Percentiles rank a stretch among this genome's conserved stretches.
phyloP scores from a whole-genome alignment of 2,888 invertebrate genomes.

The Parnassius mnemosyne region DNA sequence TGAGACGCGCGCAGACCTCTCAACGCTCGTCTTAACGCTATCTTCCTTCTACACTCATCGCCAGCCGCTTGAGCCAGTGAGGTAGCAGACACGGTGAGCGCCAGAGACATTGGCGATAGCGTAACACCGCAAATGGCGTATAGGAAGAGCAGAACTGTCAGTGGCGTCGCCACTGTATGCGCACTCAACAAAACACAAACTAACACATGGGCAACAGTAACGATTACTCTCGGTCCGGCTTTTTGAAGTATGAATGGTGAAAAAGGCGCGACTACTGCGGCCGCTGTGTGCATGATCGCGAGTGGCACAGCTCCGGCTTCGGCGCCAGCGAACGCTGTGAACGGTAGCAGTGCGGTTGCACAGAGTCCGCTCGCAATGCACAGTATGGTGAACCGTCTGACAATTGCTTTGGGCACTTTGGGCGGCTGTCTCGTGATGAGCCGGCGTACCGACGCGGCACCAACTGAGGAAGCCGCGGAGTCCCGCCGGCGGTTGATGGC shows the following conservation, averaged over 20 bases:
- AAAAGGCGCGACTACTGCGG: constrained; percentile 79
- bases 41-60: constrained; percentile 62
- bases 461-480: constrained; percentile 86
- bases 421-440: constrained; percentile 81
- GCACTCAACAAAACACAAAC: constrained; percentile 82
- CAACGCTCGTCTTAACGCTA: constrained; percentile 63
- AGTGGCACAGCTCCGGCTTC: constrained; percentile 83
- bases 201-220: constrained; percentile 74
- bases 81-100: constrained; percentile 80
- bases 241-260: constrained; percentile 69
- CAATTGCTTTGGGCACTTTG: constrained; percentile 72
- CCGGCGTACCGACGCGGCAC: constrained; percentile 88
- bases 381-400: constrained; percentile 75
- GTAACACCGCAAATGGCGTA: constrained; percentile 78
- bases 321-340: constrained; percentile 72
- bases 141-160: constrained; percentile 58
- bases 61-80: constrained; percentile 78
- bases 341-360: constrained; percentile 83
- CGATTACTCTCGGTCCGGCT: constrained; percentile 59
- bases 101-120: constrained; percentile 80
- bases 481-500: constrained; percentile 78
- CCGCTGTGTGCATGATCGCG: constrained; percentile 81
- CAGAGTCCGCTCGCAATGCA: constrained; percentile 82
- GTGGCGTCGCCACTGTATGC: constrained; percentile 72
- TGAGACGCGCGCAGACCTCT: constrained; percentile 70